Conservation (phyloP, 2,113 vertebrate genomes). For the Passer montanus region DNA sequence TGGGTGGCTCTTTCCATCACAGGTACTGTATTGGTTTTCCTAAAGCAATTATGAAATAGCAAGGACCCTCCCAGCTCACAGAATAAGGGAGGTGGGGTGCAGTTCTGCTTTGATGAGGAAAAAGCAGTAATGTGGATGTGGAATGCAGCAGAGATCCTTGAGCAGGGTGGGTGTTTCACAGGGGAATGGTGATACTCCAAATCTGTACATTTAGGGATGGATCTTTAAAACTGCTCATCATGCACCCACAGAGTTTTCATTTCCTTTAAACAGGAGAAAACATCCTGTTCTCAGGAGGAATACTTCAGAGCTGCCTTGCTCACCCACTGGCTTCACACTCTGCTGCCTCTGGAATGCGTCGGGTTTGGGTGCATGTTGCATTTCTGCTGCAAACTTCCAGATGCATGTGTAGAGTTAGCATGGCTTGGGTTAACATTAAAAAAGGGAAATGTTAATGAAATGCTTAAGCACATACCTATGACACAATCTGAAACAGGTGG, state of each 20-base stretch:
- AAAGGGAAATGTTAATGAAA: constrained; percentile 43
- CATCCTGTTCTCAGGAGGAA: not conserved
- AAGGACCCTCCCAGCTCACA: not conserved
- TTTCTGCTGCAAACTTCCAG: not conserved
- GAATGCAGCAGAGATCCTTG: not conserved
- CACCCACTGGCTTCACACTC: accelerated
- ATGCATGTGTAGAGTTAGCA: not conserved
- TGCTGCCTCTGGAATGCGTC: accelerated
- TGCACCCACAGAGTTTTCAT: accelerated
- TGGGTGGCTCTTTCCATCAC: not conserved
- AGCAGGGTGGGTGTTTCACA: not conserved
- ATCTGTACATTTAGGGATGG: not conserved
- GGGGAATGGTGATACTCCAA: not conserved
- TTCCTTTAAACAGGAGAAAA: not conserved
- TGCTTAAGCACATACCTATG: constrained; percentile 50
- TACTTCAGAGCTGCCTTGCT: not conserved
- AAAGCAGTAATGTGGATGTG: not conserved
- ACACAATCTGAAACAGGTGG: constrained; percentile 69
- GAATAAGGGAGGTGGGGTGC: not conserved
- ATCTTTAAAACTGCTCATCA: not conserved
- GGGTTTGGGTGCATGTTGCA: not conserved
- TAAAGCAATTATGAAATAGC: not conserved
- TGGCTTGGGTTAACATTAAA: not conserved
- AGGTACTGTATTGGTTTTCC: not conserved
- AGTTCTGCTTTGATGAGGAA: not conserved